A percentile compares a stretch with the other conserved stretches of the same genome.
Evolutionary conservation across 2,797 vertebrate genomes (phyloP).

Genomic region (Dryobates pubescens): DNA sequence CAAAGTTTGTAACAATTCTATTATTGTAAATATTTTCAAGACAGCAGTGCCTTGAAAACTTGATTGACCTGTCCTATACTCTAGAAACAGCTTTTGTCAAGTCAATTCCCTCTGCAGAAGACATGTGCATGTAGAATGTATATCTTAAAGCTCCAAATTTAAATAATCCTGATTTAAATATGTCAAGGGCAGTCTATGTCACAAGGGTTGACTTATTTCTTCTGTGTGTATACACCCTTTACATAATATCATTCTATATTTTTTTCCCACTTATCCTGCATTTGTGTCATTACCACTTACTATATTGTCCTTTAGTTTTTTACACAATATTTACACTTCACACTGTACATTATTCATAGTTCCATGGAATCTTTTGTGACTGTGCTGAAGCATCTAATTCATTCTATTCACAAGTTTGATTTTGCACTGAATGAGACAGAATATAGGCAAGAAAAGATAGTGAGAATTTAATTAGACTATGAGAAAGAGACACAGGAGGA

Average conservation of each 20-base stretch:
- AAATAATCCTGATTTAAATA: not conserved
- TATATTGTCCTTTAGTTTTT: not conserved
- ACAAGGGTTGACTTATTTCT: not conserved
- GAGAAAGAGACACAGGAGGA: not conserved
- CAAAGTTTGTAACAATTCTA: not conserved
- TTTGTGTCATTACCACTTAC: not conserved
- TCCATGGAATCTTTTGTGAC: not conserved
- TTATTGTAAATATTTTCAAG: not conserved
- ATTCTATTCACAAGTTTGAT: not conserved
- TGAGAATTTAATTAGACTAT: not conserved
- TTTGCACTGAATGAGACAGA: not conserved
- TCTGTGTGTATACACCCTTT: not conserved
- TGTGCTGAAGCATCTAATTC: not conserved
- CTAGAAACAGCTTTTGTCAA: not conserved
- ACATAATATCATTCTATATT: not conserved
- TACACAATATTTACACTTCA: not conserved
- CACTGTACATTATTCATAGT: not conserved
- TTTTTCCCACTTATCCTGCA: not conserved
- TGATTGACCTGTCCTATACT: not conserved
- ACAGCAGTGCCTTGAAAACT: not conserved
- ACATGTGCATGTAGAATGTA: accelerated
- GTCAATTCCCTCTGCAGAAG: not conserved
- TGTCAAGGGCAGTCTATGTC: not conserved
- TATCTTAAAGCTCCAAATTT: not conserved
- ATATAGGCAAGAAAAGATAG: not conserved